Evolutionary conservation across 2,888 invertebrate genomes (phyloP), one percentile per base, ranked within the genome.

Genomic region (Apotomis betuletana): DNA sequence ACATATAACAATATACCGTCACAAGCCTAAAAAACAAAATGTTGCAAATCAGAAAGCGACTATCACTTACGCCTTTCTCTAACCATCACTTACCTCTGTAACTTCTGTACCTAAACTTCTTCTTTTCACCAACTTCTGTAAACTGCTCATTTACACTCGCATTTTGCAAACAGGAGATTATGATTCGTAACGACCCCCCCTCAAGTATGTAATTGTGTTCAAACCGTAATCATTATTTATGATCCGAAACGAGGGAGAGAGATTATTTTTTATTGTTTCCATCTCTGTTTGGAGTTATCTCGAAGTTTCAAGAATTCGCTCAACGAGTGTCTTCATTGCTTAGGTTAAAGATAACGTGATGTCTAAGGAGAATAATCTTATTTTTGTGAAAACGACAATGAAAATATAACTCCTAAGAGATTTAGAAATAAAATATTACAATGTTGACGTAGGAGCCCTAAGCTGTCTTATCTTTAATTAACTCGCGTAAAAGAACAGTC

Each of bases 261-360:
- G 87, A 89, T 89, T 87, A 89, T 87, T 89, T 89, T 90, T 89
- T 90, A 90, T 87, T 85, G 85, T 84, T 83, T 82, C 78, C 83
- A 82, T 83, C 81, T 79, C 78, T 81, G 77, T 77, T 74, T 75
- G 70, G 64, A 69, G 63, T 73, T 73, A 73, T 69, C 73, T 64
- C 41, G 61, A 71, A 67, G 51, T 71, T 71, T 67, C 57, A 51
- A 57, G 70, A 57, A 69, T 58, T 36, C 58, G 57, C 65, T 36
- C 9, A 65, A 65, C 57, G 65, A 46, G 60, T 60, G 46, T 46
- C 54, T 55, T 57, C 65, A 54, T 55, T 71, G 60, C 60, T 51
- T 51, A 67, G 65, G 57, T 58, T 44, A 36, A 36, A 67, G 71
- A 71, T 70, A 70, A 70, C 38, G 46, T 36, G 49, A 13, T 36